phyloP scores from a whole-genome alignment of 2,113 vertebrate species.

The Leiothrix lutea region DNA sequence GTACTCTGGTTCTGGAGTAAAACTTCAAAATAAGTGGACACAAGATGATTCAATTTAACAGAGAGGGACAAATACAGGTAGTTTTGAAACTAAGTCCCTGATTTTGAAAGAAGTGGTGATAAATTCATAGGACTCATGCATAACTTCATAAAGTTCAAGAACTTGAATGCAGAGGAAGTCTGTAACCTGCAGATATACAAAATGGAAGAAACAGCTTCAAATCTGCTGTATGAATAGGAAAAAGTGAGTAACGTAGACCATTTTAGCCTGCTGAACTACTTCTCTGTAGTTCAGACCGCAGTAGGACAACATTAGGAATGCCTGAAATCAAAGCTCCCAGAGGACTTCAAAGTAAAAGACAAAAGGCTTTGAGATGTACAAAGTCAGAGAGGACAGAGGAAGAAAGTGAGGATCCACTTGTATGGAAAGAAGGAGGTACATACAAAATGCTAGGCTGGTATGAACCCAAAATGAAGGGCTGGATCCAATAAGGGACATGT shows the following conservation, averaged over 20 bases:
- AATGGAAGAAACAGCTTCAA: background rate
- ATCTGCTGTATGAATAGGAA: background rate
- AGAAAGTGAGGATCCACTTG: background rate
- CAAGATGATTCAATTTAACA: background rate
- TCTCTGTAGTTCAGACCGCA: background rate
- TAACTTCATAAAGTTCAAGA: background rate
- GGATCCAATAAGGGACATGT: background rate
- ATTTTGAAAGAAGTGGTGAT: background rate
- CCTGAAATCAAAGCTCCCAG: background rate
- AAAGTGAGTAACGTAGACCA: background rate
- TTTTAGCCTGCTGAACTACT: background rate
- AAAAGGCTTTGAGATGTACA: background rate
- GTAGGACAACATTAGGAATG: background rate
- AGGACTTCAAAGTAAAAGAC: background rate
- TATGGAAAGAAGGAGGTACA: background rate
- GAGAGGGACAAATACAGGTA: background rate
- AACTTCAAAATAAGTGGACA: background rate
- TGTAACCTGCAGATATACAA: background rate
- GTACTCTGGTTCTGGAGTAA: background rate
- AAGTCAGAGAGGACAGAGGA: background rate
- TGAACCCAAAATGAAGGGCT: background rate
- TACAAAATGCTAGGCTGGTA: background rate
- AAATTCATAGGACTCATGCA: background rate
- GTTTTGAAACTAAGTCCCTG: background rate
- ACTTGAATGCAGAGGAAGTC: background rate